phyloP scores from a whole-genome alignment of 2,888 invertebrate genomes.

The Nephrotoma flavescens region DNA sequence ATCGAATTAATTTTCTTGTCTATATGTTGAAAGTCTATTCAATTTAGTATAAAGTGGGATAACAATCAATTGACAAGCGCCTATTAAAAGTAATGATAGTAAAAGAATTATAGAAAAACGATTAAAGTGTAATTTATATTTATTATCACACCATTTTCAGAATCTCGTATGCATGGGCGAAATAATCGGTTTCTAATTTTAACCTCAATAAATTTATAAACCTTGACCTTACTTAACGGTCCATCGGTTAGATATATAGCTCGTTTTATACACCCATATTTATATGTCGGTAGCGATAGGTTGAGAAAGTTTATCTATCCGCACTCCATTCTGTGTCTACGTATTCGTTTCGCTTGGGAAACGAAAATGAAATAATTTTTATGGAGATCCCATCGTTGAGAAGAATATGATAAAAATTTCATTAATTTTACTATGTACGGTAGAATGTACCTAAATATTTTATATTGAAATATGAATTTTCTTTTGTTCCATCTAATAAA shows the following conservation, averaged over 20 bases:
- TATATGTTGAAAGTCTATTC: too few species aligned
- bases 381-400: not conserved
- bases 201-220: not conserved
- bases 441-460: too few species aligned
- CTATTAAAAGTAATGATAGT: too few species aligned
- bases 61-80: too few species aligned
- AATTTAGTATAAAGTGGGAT: too few species aligned
- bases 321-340: too few species aligned
- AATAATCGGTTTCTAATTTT: not conserved
- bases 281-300: not conserved
- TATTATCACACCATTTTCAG: not conserved
- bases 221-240: not conserved
- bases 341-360: too few species aligned
- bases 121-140: not conserved
- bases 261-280: not conserved
- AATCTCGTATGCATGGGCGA: not conserved
- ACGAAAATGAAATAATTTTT: not conserved
- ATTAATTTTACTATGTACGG: too few species aligned
- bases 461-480: too few species aligned
- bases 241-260: not conserved
- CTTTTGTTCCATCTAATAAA: too few species aligned
- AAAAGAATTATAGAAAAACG: too few species aligned
- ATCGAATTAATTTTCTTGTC: too few species aligned
- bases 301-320: not conserved
- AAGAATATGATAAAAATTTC: not conserved